phyloP scores from a whole-genome alignment of 2,888 invertebrate species.

The Drosophila peninsularis region DNA sequence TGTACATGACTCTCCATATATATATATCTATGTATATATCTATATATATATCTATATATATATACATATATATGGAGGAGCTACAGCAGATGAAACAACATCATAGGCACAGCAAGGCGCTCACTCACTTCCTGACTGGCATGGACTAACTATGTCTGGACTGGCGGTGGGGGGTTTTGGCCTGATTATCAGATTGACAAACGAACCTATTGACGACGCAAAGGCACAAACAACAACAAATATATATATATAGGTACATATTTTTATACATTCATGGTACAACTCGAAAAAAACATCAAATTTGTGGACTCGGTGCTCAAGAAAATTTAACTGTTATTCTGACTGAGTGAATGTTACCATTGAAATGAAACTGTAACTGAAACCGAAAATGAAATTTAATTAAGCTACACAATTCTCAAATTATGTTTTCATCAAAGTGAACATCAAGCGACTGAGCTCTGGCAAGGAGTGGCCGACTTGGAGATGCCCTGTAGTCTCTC shows the following conservation, averaged over 20 bases:
- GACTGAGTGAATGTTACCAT: not conserved
- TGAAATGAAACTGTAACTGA: not conserved
- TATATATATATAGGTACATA: not conserved
- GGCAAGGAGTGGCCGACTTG: not conserved
- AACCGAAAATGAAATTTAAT: constrained; percentile 5
- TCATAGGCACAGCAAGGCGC: constrained; percentile 2
- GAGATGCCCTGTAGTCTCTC: not conserved
- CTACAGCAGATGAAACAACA: constrained; percentile 1
- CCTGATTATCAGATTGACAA: constrained; percentile 62
- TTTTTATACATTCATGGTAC: not conserved
- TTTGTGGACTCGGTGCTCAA: not conserved
- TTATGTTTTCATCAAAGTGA: not conserved
- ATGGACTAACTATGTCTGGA: constrained; percentile 10
- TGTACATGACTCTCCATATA: constrained; percentile 71
- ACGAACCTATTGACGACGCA: constrained; percentile 57
- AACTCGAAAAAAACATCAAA: not conserved
- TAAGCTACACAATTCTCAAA: not conserved
- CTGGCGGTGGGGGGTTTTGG: not conserved
- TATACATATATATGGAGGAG: constrained; percentile 27
- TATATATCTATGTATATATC: not conserved
- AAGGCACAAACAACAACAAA: constrained; percentile 26
- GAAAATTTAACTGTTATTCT: not conserved
- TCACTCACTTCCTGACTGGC: constrained; percentile 35
- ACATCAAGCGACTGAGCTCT: not conserved
- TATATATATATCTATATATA: constrained; percentile 26